phyloP scores from a whole-genome alignment of 2,888 invertebrate genomes.

The Eristalis intricaria region DNA sequence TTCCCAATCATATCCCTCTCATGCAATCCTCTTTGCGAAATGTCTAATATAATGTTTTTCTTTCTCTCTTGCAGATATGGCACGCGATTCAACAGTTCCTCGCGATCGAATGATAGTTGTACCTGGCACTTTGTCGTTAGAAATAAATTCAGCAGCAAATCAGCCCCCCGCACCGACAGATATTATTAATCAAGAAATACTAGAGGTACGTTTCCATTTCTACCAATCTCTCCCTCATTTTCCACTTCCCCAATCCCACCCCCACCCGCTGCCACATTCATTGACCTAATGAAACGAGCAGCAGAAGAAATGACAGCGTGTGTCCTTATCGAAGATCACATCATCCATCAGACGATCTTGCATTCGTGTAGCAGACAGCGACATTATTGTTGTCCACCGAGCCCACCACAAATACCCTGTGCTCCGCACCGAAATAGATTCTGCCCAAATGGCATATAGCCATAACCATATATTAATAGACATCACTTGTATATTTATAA shows the following conservation, averaged over 20 bases:
- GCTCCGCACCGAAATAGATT: conserved; percentile 57
- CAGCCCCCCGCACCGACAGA: conserved; percentile 75
- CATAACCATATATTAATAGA: conserved; percentile 50
- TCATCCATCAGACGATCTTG: conserved; percentile 29
- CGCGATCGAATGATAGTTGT: conserved; percentile 79
- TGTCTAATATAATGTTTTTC: conserved; percentile 30
- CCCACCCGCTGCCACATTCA: background rate
- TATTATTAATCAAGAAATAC: conserved; percentile 81
- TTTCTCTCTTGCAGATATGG: conserved; percentile 79
- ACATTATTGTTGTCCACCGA: conserved; percentile 1
- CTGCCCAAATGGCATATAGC: conserved; percentile 49
- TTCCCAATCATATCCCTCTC: background rate
- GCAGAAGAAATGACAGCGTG: background rate
- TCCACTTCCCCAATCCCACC: background rate
- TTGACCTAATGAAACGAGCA: background rate
- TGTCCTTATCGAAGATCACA: conserved; percentile 31
- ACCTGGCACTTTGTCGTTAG: conserved; percentile 78
- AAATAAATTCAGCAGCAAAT: conserved; percentile 76
- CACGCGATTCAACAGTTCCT: conserved; percentile 80
- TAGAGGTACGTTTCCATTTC: conserved; percentile 76
- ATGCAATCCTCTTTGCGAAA: background rate
- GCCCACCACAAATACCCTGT: conserved; percentile 15
- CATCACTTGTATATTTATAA: conserved; percentile 52
- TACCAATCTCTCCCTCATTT: background rate
- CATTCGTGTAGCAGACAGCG: conserved; percentile 11